phyloP scores from a whole-genome alignment of 2,797 vertebrate genomes.

The Pangasius sanitwongsei region DNA sequence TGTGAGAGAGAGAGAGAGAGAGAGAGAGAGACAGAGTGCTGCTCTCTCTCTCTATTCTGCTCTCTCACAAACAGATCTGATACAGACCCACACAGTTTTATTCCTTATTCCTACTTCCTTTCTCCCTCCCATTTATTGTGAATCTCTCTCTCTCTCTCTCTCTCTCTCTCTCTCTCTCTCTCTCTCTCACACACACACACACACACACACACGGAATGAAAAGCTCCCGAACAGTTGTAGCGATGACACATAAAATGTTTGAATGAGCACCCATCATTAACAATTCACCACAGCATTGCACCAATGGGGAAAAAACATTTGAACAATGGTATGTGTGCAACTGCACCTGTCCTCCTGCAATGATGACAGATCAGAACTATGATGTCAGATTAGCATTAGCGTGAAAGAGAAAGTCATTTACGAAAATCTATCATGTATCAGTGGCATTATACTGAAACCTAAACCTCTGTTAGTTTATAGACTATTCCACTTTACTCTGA shows the following conservation, averaged over 20 bases:
- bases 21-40: background rate
- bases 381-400: background rate
- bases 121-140: background rate
- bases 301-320: background rate
- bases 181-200: constrained; percentile 23
- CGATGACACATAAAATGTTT: constrained; percentile 18
- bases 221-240: constrained; percentile 18
- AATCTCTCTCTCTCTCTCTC: constrained; percentile 2
- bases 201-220: constrained; percentile 15
- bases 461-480: background rate
- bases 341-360: constrained; percentile 15
- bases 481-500: background rate
- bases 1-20: background rate
- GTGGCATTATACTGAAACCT: background rate
- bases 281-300: constrained; percentile 2
- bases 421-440: background rate
- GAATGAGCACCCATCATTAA: constrained; percentile 14
- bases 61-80: constrained; percentile 12
- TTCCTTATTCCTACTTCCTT: background rate
- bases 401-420: background rate
- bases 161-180: constrained; percentile 21
- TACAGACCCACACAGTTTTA: background rate
- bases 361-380: background rate
- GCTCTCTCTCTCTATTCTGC: background rate
- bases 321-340: background rate